Conservation (phyloP, 2,797 vertebrate species). For the Threskiornis aethiopicus region DNA sequence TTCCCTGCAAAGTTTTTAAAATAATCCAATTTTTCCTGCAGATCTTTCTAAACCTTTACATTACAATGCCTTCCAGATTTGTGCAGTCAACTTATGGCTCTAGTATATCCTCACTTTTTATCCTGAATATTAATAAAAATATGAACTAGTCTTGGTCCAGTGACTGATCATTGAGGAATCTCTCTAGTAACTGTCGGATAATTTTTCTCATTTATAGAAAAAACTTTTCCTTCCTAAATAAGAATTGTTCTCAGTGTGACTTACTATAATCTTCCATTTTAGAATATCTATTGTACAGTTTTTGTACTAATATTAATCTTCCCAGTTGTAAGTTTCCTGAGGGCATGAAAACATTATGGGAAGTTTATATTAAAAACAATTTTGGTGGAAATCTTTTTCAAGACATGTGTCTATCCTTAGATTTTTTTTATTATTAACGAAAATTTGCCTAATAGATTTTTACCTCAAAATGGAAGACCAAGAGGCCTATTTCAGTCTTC, state of each 20-base stretch:
- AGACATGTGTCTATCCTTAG: neutral
- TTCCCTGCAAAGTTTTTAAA: neutral
- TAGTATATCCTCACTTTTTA: neutral
- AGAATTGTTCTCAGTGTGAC: neutral
- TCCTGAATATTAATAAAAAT: neutral
- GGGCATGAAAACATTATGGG: neutral
- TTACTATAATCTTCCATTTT: neutral
- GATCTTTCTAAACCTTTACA: neutral
- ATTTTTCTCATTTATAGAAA: neutral
- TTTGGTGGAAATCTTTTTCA: neutral
- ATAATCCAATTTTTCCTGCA: neutral
- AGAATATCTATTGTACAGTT: neutral
- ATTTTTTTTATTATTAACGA: neutral
- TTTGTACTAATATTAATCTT: neutral
- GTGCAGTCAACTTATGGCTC: neutral
- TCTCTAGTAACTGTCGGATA: neutral
- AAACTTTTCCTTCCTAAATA: neutral
- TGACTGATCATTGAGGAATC: neutral
- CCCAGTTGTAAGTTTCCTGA: neutral
- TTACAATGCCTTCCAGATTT: neutral
- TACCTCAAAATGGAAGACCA: neutral
- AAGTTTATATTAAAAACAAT: neutral
- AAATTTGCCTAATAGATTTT: neutral
- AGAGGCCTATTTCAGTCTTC: neutral
- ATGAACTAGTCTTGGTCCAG: neutral